These are phyloP conservation scores for Psettodes erumei DNA, from an alignment of 2,113 vertebrate species.

Conservation along the genomic window DNA sequence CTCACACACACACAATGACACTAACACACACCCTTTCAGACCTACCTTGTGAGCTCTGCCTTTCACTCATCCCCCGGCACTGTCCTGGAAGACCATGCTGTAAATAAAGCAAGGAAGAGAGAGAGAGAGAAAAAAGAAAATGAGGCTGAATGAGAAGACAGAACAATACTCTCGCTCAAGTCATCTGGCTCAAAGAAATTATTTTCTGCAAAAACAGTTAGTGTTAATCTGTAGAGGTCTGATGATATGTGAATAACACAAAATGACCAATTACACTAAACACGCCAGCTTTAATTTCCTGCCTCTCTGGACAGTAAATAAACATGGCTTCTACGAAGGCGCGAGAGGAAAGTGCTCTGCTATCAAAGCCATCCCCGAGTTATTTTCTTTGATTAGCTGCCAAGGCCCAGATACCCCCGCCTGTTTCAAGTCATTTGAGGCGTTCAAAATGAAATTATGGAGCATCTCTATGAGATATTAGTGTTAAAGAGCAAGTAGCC, in stretches of 20 bases:
- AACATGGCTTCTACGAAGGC: constrained; percentile 67
- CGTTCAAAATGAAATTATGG: constrained; percentile 80
- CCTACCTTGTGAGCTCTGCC: constrained; percentile 51
- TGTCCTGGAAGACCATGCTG: constrained; percentile 49
- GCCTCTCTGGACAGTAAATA: constrained; percentile 77
- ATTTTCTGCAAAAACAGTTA: constrained; percentile 67
- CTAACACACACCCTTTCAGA: constrained; percentile 27
- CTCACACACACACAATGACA: not conserved
- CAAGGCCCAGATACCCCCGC: constrained; percentile 75
- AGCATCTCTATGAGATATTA: constrained; percentile 74
- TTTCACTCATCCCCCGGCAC: constrained; percentile 53
- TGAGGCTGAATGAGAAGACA: constrained; percentile 22
- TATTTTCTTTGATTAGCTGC: constrained; percentile 82
- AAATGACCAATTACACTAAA: constrained; percentile 80
- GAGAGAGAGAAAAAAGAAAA: constrained; percentile 16
- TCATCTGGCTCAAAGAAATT: constrained; percentile 49
- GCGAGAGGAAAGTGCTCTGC: constrained; percentile 66
- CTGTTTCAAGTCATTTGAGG: constrained; percentile 77
- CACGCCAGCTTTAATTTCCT: constrained; percentile 79
- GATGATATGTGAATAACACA: constrained; percentile 69
- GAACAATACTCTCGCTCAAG: constrained; percentile 35
- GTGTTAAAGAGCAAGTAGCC: constrained; percentile 78
- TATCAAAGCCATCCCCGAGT: constrained; percentile 74
- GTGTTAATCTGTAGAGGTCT: constrained; percentile 57
- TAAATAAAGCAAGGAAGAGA: constrained; percentile 33